phyloP scores from a whole-genome alignment of 2,113 vertebrate genomes.

The Oreochromis niloticus region DNA sequence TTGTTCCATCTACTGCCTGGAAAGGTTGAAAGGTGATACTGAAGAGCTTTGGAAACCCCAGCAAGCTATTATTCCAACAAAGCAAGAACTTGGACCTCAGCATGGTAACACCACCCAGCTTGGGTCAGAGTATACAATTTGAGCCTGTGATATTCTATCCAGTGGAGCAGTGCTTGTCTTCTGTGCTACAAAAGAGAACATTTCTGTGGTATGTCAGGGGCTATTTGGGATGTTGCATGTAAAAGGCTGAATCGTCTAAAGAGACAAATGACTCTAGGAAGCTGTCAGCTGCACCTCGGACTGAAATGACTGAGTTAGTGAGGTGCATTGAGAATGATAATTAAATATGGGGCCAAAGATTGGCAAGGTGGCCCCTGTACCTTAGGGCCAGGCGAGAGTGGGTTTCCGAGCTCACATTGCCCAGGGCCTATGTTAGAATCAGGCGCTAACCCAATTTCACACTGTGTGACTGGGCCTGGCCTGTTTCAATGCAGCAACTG shows the following conservation, averaged over 20 bases:
- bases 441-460: constrained; percentile 81
- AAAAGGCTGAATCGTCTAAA: constrained; percentile 12
- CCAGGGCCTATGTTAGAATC: constrained; percentile 61
- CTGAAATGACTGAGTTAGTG: constrained; percentile 48
- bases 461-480: constrained; percentile 65
- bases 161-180: constrained; percentile 12
- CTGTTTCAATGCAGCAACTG: constrained; percentile 63
- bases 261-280: constrained; percentile 28
- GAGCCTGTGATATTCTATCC: constrained; percentile 34
- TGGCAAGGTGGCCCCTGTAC: constrained; percentile 60
- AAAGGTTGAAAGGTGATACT: constrained; percentile 39
- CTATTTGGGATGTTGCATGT: constrained; percentile 4
- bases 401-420: constrained; percentile 61
- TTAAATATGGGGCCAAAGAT: constrained; percentile 61
- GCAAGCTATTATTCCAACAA: constrained; percentile 34
- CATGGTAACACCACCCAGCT: constrained; percentile 27
- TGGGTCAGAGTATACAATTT: constrained; percentile 10
- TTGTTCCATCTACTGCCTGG: constrained; percentile 8
- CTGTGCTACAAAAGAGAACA: constrained; percentile 1
- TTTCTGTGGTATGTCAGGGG: constrained; percentile 12
- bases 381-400: constrained; percentile 58
- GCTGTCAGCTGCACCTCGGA: constrained; percentile 38
- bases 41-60: constrained; percentile 26
- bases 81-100: constrained; percentile 24
- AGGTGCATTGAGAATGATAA: constrained; percentile 59